These are phyloP conservation scores for Germaria angustata DNA, from an alignment of 2,888 invertebrate species.

Conservation along the genomic window DNA sequence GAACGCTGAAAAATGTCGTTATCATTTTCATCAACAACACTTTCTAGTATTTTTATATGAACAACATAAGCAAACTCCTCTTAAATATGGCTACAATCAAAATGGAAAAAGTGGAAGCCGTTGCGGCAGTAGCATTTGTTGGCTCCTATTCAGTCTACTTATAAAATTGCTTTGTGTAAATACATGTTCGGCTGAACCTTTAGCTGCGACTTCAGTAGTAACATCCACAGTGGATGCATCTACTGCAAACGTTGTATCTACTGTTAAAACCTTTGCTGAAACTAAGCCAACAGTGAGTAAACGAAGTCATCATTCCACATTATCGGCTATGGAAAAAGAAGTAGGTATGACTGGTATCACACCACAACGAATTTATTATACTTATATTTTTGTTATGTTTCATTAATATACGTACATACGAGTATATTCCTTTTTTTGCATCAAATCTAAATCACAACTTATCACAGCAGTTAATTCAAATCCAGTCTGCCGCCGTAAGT, in stretches of 20 bases:
- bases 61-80: slow-evolving; percentile 5
- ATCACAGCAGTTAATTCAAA: not conserved
- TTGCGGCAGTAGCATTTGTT: slow-evolving; percentile 17
- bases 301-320: slow-evolving; percentile 69
- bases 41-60: slow-evolving; percentile 72
- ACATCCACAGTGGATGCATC: slow-evolving; percentile 17
- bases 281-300: slow-evolving; percentile 17
- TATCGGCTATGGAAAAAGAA: slow-evolving; percentile 78
- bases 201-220: not conserved
- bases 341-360: slow-evolving; percentile 76
- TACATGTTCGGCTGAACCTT: slow-evolving; percentile 15
- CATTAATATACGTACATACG: not conserved
- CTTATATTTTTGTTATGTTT: too few species aligned
- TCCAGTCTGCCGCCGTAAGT: slow-evolving; percentile 9
- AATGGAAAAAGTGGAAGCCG: slow-evolving; percentile 43
- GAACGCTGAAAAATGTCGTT: slow-evolving; percentile 49
- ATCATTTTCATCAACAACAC: slow-evolving; percentile 55
- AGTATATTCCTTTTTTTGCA: not conserved
- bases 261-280: slow-evolving; percentile 26
- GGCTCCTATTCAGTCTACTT: slow-evolving; percentile 37
- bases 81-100: slow-evolving; percentile 25
- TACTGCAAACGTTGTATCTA: not conserved
- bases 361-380: not conserved
- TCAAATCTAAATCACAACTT: not conserved
- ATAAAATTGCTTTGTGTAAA: slow-evolving; percentile 49